Evolutionary conservation across 2,113 vertebrate genomes (phyloP).

Genomic region (Erythrocercus mccallii): DNA sequence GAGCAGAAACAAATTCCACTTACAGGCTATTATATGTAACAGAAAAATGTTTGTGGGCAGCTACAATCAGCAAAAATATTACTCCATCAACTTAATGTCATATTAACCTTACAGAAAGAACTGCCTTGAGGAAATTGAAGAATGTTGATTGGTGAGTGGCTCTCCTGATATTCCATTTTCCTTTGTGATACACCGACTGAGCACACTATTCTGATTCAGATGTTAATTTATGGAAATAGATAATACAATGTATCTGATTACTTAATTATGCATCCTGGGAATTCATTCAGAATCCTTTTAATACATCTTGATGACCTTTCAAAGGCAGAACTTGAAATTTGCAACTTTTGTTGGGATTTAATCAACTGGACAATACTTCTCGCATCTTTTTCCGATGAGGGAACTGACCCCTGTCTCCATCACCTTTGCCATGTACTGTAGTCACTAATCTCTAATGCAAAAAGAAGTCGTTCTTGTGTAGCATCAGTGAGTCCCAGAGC

Average conservation of each 20-base stretch:
- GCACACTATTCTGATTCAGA: slow-evolving; percentile 10
- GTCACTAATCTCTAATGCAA: background rate
- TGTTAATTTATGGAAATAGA: slow-evolving; percentile 56
- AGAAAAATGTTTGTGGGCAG: background rate
- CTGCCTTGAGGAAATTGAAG: background rate
- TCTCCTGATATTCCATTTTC: slow-evolving; percentile 8
- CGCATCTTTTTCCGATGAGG: background rate
- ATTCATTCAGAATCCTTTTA: slow-evolving; percentile 31
- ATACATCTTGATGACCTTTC: slow-evolving; percentile 50
- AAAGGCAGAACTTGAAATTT: background rate
- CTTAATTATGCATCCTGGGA: slow-evolving; percentile 45
- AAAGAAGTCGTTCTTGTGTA: background rate
- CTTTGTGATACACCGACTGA: background rate
- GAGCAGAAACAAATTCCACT: background rate
- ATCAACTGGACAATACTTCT: slow-evolving; percentile 43
- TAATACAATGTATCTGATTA: slow-evolving; percentile 52
- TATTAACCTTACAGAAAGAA: background rate
- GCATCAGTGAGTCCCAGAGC: background rate
- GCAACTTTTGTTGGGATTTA: slow-evolving; percentile 41
- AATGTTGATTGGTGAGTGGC: background rate
- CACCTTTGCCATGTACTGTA: background rate
- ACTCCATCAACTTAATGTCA: background rate
- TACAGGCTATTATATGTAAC: background rate
- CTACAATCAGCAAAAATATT: background rate
- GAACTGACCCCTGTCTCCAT: background rate